phyloP scores from a whole-genome alignment of 2,113 vertebrate species.

The Leucopsar rothschildi region DNA sequence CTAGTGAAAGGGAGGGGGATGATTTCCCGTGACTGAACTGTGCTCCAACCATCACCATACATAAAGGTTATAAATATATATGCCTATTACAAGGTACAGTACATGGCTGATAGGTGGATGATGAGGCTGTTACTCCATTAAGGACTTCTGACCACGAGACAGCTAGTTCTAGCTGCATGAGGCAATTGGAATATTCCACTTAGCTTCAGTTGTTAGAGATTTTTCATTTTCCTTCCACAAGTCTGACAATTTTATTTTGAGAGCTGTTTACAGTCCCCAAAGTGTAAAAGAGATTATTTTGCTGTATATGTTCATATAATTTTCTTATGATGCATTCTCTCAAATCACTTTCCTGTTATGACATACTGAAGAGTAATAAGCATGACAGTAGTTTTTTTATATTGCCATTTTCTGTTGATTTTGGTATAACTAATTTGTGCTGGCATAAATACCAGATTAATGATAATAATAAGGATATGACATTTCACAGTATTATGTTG shows the following conservation, averaged over 20 bases:
- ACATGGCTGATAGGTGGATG: background rate
- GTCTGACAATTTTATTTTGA: background rate
- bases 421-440: background rate
- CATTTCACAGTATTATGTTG: background rate
- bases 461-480: background rate
- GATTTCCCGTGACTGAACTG: background rate
- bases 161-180: background rate
- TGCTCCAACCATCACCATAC: background rate
- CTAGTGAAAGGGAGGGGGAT: background rate
- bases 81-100: background rate
- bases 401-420: background rate
- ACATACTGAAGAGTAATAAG: background rate
- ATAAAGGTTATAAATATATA: too few relatives aligned
- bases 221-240: background rate
- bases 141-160: background rate
- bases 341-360: slow-evolving; percentile 10
- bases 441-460: background rate
- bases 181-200: background rate
- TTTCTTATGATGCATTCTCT: background rate
- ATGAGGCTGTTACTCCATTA: background rate
- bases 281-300: slow-evolving; percentile 22
- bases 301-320: background rate
- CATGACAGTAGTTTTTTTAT: background rate
- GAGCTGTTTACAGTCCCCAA: background rate
- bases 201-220: background rate